phyloP scores from a whole-genome alignment of 2,113 vertebrate species.

The Apodemus speciosus region DNA sequence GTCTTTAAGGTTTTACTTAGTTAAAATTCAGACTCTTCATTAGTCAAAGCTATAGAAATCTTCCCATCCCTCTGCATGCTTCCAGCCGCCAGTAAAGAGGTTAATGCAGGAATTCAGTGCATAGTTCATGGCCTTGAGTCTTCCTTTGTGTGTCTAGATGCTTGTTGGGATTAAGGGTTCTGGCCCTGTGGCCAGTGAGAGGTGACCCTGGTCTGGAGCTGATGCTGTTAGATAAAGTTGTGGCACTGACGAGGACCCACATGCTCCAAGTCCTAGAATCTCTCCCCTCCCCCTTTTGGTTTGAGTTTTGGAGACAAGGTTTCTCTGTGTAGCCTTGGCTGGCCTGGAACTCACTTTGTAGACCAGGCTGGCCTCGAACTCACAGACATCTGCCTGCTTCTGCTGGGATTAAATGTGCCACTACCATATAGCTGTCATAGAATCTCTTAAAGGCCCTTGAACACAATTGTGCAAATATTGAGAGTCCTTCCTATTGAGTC shows the following conservation, averaged over 20 bases:
- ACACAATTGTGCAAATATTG: background rate
- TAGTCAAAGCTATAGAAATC: background rate
- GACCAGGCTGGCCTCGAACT: too few species aligned
- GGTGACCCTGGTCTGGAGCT: background rate
- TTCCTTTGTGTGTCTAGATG: background rate
- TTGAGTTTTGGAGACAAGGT: background rate
- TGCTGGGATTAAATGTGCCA: too few species aligned
- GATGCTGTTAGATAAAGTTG: background rate
- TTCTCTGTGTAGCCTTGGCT: too few species aligned
- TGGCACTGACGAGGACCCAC: background rate
- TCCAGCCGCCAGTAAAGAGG: background rate
- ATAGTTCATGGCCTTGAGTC: background rate
- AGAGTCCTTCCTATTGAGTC: background rate
- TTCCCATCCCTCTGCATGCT: background rate
- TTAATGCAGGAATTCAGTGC: background rate
- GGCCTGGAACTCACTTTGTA: too few species aligned
- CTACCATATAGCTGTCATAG: background rate
- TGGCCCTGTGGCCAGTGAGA: background rate
- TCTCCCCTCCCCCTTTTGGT: background rate
- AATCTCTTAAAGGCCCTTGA: background rate
- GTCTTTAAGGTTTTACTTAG: background rate
- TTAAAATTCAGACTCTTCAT: background rate
- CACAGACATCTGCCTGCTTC: too few species aligned
- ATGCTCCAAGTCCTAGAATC: background rate
- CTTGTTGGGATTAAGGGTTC: background rate